Percentiles rank a stretch among this genome's conserved stretches.
Conservation (phyloP, 2,888 invertebrate species). For the Drosophila meridiana region DNA sequence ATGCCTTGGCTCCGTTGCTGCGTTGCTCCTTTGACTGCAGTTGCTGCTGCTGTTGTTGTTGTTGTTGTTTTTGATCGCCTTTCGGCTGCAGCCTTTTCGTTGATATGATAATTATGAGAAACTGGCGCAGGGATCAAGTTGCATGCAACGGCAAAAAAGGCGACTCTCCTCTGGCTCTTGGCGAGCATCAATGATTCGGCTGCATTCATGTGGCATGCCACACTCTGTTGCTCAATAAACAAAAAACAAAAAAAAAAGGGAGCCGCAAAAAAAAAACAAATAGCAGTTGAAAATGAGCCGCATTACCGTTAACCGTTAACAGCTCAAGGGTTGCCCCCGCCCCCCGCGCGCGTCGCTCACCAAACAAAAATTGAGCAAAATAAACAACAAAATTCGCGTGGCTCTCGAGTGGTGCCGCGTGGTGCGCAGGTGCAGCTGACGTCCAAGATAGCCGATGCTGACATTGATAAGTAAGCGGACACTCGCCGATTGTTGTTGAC, state of each 20-base stretch:
- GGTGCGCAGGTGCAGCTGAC: conserved; percentile 70
- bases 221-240: conserved; percentile 16
- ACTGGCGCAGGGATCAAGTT: conserved; percentile 56
- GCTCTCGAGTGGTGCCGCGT: conserved; percentile 24
- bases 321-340: conserved; percentile 45
- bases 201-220: conserved; percentile 17
- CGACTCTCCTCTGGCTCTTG: conserved; percentile 3
- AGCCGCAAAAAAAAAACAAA: conserved; percentile 44
- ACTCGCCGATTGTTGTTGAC: conserved; percentile 18
- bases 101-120: conserved; percentile 71
- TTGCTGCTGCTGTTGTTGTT: conserved; percentile 6
- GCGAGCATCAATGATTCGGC: conserved; percentile 25
- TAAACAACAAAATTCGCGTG: conserved; percentile 26
- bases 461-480: conserved; percentile 47
- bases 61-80: conserved; percentile 14
- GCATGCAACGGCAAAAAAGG: conserved; percentile 31
- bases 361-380: conserved; percentile 13
- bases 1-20: background rate
- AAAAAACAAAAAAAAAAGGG: conserved; percentile 2
- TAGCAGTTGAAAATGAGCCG: conserved; percentile 58
- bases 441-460: conserved; percentile 37
- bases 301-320: conserved; percentile 72
- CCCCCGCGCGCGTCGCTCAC: background rate
- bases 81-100: conserved; percentile 24
- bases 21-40: background rate